Base-by-base conservation (phyloP, 2,888 invertebrate species). In the Aporophyla nigra region DNA sequence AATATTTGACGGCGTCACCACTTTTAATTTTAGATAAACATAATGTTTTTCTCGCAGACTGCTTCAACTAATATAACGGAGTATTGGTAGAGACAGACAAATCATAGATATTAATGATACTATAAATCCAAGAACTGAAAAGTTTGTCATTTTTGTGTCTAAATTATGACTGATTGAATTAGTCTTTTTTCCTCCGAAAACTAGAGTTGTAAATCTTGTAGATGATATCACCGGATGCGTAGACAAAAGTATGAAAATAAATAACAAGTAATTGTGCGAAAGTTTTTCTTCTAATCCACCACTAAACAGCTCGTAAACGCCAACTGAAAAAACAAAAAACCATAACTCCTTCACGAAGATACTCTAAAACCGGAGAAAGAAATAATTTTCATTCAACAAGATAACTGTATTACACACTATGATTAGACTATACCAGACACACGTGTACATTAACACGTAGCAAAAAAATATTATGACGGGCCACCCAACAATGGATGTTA, bases 381-480 rank as follows among this genome's bases (percentile, higher is more conserved):
- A 53, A 58, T 58, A 21, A 21, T 27, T 59, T 51, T 54, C 43
- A 69, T 84, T 68, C 33, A 68, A 53, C 33, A 65, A 67, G 49
- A 69, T 51, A n/a, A 27, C 14, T 78, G 6, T 77, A 65, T 76
- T 51, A 61, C 12, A 46, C 14, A 46, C 10, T 61, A 76, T 66
- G 46, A 61, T 54, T 14, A 66, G 54, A 62, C 33, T 61, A 53
- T 24, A 74, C 12, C 14, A 67, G 65, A 68, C 40, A 63, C 46
- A 46, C 53, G 40, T 66, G 70, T 65, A 74, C 49, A 76, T 76
- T 66, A 54, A 12, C 69, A 70, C 53, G 43, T 61, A 61, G 43
- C 56, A 54, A 59, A 77, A 62, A 51, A 75, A 78, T 78, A 72
- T 77, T 73, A 84, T 80, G 74, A 76, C 40, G 14, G 58, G 61